Evolutionary conservation across 2,797 vertebrate genomes (phyloP).

Genomic region (Salmo trutta): DNA sequence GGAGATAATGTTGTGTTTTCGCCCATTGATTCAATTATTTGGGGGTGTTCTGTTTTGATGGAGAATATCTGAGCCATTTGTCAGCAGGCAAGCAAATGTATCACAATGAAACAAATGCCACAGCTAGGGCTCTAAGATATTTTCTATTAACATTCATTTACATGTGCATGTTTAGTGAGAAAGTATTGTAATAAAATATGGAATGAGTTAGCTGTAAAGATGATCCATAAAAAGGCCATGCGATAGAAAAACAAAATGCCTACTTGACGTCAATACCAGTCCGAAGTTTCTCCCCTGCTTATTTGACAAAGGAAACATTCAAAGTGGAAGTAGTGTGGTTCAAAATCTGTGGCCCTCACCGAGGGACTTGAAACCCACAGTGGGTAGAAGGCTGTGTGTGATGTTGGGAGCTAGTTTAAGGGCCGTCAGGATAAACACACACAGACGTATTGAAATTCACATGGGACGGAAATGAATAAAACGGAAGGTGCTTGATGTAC

Average conservation of each 20-base stretch:
- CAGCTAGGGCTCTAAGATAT: neutral
- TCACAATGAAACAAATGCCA: neutral
- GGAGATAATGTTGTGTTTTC: too few species aligned
- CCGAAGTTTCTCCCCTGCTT: neutral
- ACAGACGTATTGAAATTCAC: constrained; percentile 28
- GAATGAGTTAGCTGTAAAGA: neutral
- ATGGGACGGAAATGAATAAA: constrained; percentile 15
- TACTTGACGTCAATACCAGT: neutral
- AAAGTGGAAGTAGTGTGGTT: neutral
- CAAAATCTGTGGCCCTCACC: neutral
- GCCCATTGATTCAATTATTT: neutral
- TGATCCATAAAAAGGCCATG: neutral
- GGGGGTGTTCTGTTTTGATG: neutral
- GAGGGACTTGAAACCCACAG: neutral
- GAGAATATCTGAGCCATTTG: neutral
- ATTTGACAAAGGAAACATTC: neutral
- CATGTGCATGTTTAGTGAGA: neutral
- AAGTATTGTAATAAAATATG: neutral
- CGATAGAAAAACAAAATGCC: too few species aligned
- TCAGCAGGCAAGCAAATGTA: neutral
- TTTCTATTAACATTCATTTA: neutral
- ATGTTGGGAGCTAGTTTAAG: neutral
- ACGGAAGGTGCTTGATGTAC: constrained; percentile 56
- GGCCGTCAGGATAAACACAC: constrained; percentile 13
- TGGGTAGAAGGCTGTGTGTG: neutral